Base-by-base conservation (phyloP, 2,113 vertebrate genomes). In the Sceloporus undulatus region DNA sequence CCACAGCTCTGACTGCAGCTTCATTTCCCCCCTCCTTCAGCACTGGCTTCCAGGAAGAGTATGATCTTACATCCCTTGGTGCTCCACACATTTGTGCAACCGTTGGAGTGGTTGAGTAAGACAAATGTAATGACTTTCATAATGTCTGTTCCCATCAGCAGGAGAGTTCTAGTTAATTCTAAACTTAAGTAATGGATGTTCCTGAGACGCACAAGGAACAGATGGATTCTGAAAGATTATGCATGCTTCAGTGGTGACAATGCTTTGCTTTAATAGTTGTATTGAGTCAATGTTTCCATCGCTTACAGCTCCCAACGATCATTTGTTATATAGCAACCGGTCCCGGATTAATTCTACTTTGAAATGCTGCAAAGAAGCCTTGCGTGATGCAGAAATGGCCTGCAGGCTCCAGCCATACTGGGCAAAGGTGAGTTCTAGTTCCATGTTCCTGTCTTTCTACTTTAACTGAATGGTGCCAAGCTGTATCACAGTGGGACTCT, bases 301-400 rank as follows among this genome's bases (percentile, higher is more conserved):
- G 83, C 5, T 87, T 90, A 11, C 95, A 99, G 98, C 97, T 91
- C 98, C 98, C 79, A 96, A 95, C 89, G 98, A 99, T 96, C 98
- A 98, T 92, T 97, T 98, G 90, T 94, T 99, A 78, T 98, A 98
- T 89, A 98, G 98, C 92, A 98, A 98, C 91, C 98, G 98, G 86
- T 98, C 98, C 83, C 98, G 98, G 96, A 98, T 99, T 94, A 97
- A 98, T 92, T 98, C 97, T n/a, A 97, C 97, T 86, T 96, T 99
- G 94, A 98, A 97, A 90, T 96, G 95, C 80, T 97, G 96, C 89
- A 97, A 98, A 80, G 95, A 97, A 42, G 98, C 98, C 0, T 89
- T 99, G 92, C 95, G 92, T 0, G 98, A 98, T 87, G 98, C 98
- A 18, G 97, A 98, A 92, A 96, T 95, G 89, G 97, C 98, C 0